Evolutionary conservation across 2,888 invertebrate species (phyloP).

Genomic region (Temnothorax rugatulus): DNA sequence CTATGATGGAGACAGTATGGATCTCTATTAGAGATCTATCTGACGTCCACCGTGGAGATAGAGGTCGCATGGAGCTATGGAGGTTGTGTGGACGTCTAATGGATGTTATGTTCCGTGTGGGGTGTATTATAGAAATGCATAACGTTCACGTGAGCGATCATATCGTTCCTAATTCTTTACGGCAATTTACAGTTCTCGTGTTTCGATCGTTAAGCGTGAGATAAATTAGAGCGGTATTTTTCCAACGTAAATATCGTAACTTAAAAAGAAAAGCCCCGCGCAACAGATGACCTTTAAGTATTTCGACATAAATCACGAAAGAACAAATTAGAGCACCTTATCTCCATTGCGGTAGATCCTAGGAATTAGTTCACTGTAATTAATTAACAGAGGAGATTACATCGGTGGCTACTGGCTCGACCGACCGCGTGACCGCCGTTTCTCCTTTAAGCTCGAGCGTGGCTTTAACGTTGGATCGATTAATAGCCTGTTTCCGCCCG

Average conservation of each 20-base stretch:
- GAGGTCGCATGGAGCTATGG: too few relatives aligned
- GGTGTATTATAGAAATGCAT: neutral
- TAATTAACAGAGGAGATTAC: slow-evolving; percentile 36
- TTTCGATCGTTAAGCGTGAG: neutral
- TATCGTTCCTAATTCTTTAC: neutral
- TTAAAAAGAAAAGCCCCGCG: neutral
- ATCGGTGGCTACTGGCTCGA: neutral
- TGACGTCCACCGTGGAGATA: too few relatives aligned
- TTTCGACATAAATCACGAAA: slow-evolving; percentile 11
- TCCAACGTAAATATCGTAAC: neutral
- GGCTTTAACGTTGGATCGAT: slow-evolving; percentile 27
- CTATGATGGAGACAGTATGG: too few relatives aligned
- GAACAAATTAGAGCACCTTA: slow-evolving; percentile 21
- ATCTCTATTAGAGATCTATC: too few relatives aligned
- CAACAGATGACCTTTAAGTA: slow-evolving; percentile 24
- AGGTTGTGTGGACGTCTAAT: too few relatives aligned
- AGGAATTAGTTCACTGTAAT: slow-evolving; percentile 40
- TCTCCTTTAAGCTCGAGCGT: slow-evolving; percentile 14
- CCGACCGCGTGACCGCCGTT: neutral
- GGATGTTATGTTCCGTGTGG: too few relatives aligned
- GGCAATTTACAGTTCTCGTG: neutral
- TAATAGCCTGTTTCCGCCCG: slow-evolving; percentile 17
- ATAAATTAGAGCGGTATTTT: neutral
- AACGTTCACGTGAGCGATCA: neutral
- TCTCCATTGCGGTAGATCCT: slow-evolving; percentile 12